Conservation (phyloP, 2,113 vertebrate genomes). For the Anarhynchus alexandrinus region DNA sequence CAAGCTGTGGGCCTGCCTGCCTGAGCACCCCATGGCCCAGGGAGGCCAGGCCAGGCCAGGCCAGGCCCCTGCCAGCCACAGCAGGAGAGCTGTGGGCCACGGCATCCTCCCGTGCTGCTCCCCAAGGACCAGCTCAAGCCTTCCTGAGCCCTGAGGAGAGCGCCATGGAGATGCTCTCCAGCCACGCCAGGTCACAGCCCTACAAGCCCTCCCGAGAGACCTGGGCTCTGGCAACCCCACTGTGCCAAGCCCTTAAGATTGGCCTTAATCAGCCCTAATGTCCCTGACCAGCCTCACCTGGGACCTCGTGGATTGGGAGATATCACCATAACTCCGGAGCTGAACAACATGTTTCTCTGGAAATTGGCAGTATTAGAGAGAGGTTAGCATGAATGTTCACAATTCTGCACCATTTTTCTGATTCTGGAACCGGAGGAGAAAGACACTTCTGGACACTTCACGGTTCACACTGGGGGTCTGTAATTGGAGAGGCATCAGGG, state of each 20-base stretch:
- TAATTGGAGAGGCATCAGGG: neutral
- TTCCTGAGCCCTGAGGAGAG: neutral
- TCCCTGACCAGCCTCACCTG: neutral
- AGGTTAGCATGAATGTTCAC: neutral
- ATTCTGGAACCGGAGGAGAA: neutral
- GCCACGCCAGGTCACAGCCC: rapidly evolving
- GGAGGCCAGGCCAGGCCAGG: no score
- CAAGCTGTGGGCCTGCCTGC: no score
- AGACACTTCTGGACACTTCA: neutral
- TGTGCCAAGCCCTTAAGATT: neutral
- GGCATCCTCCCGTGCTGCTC: neutral
- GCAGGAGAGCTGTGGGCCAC: neutral
- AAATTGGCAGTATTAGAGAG: neutral
- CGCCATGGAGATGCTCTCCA: neutral
- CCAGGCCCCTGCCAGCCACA: neutral
- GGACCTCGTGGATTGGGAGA: neutral
- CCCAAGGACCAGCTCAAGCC: no score
- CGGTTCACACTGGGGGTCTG: neutral
- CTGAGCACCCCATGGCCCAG: rapidly evolving
- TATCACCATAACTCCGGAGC: neutral
- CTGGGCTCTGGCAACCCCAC: neutral
- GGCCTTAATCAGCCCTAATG: neutral
- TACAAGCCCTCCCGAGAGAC: no score
- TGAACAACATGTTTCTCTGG: neutral
- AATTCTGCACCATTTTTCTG: neutral